Base-by-base conservation (phyloP, 2,888 invertebrate species). In the Syritta pipiens region DNA sequence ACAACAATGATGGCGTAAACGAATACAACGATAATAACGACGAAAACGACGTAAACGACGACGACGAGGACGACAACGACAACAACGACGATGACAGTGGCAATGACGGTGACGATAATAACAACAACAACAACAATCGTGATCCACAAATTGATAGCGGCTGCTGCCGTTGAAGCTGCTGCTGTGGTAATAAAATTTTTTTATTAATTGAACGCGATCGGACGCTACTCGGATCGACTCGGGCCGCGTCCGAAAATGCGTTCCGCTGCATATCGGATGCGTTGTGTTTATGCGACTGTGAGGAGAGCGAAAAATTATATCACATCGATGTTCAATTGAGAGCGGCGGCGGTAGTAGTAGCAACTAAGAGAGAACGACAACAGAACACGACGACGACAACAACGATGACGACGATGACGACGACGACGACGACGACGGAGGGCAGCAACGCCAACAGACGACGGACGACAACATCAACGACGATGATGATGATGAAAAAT, bases 181-280 rank as follows among this genome's bases (percentile, higher is more conserved):
- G 55, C 75, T 75, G 68, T 81, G 83, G 83, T 83, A 72, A 84
- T 81, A 82, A 83, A 81, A 81, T 81, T 40, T 81, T 85, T 87
- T 86, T 86, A 85, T 86, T 87, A 86, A 83, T 62, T 86, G 87
- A 85, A 86, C 86, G 86, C 88, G 88, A 88, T 89, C 89, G 89
- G 87, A 88, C 88, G 88, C 88, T 89, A 88, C 87, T 89, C 89
- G 89, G 87, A 86, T 86, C 86, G 86, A 86, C 85, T 88, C 88
- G 88, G 87, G 86, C 86, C 88, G 88, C 88, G 88, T 89, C 89
- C 89, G 89, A 89, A 89, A 88, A 88, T 88, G 87, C 88, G 88
- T 89, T 89, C 87, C 89, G 89, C 87, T 89, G 89, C 89, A 89
- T 89, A 87, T 88, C 87, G 88, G 86, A 88, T 88, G 88, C 88